These are phyloP conservation scores for Ecdyonurus torrentis DNA, from an alignment of 2,888 invertebrate species.

Conservation along the genomic window DNA sequence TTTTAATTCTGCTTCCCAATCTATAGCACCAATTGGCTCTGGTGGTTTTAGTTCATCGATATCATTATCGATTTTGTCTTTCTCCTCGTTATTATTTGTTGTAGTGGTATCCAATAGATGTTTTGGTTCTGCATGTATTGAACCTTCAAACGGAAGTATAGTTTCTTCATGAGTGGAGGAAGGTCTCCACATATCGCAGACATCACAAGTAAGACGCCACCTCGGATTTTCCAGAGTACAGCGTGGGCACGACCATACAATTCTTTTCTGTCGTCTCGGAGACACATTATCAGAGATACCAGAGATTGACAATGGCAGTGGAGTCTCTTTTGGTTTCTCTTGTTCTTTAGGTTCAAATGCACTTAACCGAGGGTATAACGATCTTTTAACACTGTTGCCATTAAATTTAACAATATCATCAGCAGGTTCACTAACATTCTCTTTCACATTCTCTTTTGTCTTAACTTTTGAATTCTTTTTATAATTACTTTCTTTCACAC, in stretches of 20 bases:
- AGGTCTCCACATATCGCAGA: conserved; percentile 36
- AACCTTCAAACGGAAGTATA: neutral
- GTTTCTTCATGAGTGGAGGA: conserved; percentile 16
- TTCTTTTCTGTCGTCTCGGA: neutral
- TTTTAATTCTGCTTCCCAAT: conserved; percentile 19
- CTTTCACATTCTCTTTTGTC: too few relatives aligned
- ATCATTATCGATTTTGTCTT: conserved; percentile 18
- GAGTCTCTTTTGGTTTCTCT: neutral
- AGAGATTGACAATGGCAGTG: neutral
- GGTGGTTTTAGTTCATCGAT: conserved; percentile 2
- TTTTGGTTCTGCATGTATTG: neutral
- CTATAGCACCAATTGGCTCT: conserved; percentile 7
- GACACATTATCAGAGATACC: neutral
- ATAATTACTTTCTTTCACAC: neutral
- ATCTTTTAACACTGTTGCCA: neutral
- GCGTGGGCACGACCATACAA: conserved; percentile 37
- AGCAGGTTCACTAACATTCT: too few relatives aligned
- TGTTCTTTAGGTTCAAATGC: neutral
- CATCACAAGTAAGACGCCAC: conserved; percentile 43
- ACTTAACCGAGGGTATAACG: neutral
- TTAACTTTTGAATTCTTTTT: neutral
- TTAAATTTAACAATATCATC: neutral
- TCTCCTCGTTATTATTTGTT: conserved; percentile 17
- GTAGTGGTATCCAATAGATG: neutral
- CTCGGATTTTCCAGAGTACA: conserved; percentile 42